Evolutionary conservation across 2,113 vertebrate species (phyloP), one percentile per base, ranked within the genome.

Genomic region (Baryphthengus martii): DNA sequence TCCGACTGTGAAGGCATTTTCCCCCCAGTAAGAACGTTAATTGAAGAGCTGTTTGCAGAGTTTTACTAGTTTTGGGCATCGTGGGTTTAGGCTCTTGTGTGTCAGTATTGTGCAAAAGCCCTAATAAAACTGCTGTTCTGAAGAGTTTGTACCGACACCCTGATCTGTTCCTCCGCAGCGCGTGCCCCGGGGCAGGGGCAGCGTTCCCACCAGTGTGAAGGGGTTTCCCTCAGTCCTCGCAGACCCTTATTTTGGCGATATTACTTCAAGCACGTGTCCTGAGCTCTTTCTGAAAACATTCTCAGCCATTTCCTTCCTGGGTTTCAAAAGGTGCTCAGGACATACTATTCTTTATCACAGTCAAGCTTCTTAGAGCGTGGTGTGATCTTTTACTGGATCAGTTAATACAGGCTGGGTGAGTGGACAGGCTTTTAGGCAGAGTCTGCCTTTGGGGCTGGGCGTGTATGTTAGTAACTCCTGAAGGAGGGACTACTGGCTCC

Each of bases 41-140:
- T 12, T 24, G 59, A 59, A 77, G 82, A 77, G 63, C 71, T 77
- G 39, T 71, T 74, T 52, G 47, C 53, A 81, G 90, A 74, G 61
- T 35, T 42, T 56, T 17, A 6, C n/a, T 84, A 6, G 9, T 83
- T 70, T 70, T 53, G 56, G 79, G 77, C 74, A 28, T 47, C 1
- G 12, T 71, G 56, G 7, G 29, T 90, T 59, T 16, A 66, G 85
- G 76, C 65, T 79, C 73, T 39, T 21, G 56, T 91, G 70, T 94
- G 83, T 91, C 79, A 35, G 71, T 55, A 17, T 80, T 88, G 70
- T 93, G 77, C 75, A 72, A 83, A 95, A 93, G 70, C 83, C 76
- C 72, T 42, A 97, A 94, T 95, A 97, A 96, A 97, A 17, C 45
- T 61, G 63, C 83, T 93, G 63, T 73, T 93, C 10, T 72, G 72